These are phyloP conservation scores for Rhopalosiphum padi DNA, from an alignment of 1,140 invertebrate species.

Conservation along the genomic window DNA sequence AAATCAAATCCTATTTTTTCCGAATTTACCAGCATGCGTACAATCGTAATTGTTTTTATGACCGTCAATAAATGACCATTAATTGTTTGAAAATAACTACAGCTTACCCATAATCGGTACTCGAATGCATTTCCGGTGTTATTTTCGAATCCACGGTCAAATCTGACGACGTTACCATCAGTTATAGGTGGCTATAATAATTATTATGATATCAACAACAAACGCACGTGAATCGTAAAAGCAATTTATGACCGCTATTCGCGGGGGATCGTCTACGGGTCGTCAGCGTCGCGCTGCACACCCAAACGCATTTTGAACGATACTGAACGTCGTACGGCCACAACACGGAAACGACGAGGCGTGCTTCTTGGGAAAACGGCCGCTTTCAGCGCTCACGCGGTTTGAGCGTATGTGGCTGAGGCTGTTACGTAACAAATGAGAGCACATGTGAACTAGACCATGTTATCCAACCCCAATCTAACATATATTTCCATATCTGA, in stretches of 20 bases:
- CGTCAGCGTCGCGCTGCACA: neutral
- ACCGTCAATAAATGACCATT: neutral
- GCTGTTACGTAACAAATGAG: neutral
- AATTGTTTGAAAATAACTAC: neutral
- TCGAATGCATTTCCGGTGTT: neutral
- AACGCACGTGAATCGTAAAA: no score
- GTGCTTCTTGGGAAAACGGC: neutral
- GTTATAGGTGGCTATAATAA: neutral
- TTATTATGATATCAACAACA: no score
- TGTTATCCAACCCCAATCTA: neutral
- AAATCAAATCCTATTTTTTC: neutral
- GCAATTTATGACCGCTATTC: neutral
- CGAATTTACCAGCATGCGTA: neutral
- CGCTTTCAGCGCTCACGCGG: slow-evolving; percentile 40
- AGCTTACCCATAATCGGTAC: neutral
- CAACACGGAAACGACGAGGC: neutral
- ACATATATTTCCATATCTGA: neutral
- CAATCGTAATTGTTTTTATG: neutral
- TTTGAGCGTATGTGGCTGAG: neutral
- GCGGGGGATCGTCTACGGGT: neutral
- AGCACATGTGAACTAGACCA: neutral
- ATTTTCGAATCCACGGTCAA: neutral
- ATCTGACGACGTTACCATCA: neutral
- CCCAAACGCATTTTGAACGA: slow-evolving; percentile 43
- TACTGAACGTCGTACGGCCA: neutral